phyloP scores from a whole-genome alignment of 2,888 invertebrate genomes.

The Galeruca laticollis region DNA sequence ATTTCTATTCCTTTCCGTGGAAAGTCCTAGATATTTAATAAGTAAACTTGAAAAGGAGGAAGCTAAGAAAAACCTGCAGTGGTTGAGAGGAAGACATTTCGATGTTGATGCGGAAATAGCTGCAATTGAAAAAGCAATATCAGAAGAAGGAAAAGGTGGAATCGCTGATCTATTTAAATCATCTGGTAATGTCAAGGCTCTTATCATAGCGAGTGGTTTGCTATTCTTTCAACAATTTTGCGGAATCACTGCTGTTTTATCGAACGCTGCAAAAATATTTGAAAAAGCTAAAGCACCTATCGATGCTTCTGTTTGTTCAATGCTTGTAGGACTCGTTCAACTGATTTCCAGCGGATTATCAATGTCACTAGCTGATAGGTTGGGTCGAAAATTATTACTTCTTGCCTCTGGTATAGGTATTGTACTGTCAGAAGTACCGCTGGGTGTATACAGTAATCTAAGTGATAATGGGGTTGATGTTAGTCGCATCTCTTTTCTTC shows the following conservation, averaged over 20 bases:
- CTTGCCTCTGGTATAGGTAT: constrained; percentile 78
- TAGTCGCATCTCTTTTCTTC: constrained; percentile 73
- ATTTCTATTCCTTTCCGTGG: constrained; percentile 83
- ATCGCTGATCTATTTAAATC: constrained; percentile 66
- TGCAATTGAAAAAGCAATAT: constrained; percentile 62
- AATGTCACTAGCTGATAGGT: constrained; percentile 80
- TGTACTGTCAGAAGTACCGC: constrained; percentile 64
- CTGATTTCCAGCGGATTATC: constrained; percentile 79
- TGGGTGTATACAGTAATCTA: constrained; percentile 68
- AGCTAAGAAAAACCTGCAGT: constrained; percentile 75
- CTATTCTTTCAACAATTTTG: constrained; percentile 86
- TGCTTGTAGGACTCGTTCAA: constrained; percentile 83
- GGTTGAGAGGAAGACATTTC: constrained; percentile 74
- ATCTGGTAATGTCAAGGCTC: constrained; percentile 79
- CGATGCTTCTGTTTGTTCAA: constrained; percentile 76
- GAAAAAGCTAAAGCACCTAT: constrained; percentile 72
- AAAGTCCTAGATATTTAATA: constrained; percentile 81
- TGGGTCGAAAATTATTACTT: constrained; percentile 80
- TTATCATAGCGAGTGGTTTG: constrained; percentile 79
- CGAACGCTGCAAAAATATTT: constrained; percentile 82
- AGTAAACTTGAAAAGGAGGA: constrained; percentile 71
- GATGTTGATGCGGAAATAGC: constrained; percentile 74
- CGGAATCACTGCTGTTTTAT: constrained; percentile 84
- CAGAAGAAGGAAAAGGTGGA: constrained; percentile 65
- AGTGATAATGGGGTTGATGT: constrained; percentile 60